phyloP scores from a whole-genome alignment of 2,797 vertebrate genomes.

The Sternarchorhynchus goeldii region DNA sequence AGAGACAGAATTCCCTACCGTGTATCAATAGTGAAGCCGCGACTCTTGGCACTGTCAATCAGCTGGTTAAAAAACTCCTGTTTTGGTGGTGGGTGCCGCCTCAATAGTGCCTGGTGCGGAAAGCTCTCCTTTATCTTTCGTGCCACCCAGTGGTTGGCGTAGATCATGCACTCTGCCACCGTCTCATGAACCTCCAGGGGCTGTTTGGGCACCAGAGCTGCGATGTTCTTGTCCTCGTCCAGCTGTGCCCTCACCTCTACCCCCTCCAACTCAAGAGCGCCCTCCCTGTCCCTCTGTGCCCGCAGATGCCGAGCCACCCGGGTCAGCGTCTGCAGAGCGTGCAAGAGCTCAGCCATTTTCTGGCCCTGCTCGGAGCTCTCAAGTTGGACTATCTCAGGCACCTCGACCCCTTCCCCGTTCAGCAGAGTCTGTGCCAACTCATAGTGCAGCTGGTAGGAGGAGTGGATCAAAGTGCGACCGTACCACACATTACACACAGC shows the following conservation, averaged over 20 bases:
- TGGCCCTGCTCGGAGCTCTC: conserved; percentile 61
- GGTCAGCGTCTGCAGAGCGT: conserved; percentile 81
- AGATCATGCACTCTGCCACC: conserved; percentile 96
- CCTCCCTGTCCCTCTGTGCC: conserved; percentile 78
- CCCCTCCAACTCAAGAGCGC: conserved; percentile 92
- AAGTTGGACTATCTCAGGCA: conserved; percentile 78
- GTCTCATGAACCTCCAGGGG: conserved; percentile 94
- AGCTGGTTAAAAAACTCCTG: conserved; percentile 89
- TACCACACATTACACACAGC: conserved; percentile 79
- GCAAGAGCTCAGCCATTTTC: conserved; percentile 72
- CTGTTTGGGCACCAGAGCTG: conserved; percentile 87
- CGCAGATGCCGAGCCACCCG: conserved; percentile 82
- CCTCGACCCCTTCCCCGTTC: conserved; percentile 76
- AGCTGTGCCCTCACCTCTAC: conserved; percentile 89
- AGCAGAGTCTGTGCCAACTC: conserved; percentile 90
- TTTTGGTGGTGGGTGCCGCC: conserved; percentile 86
- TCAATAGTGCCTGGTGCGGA: conserved; percentile 86
- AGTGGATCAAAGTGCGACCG: conserved; percentile 83
- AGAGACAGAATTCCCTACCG: conserved; percentile 69
- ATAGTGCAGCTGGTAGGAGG: conserved; percentile 91
- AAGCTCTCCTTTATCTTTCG: conserved; percentile 88
- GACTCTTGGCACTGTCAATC: conserved; percentile 79
- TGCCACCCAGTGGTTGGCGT: conserved; percentile 98
- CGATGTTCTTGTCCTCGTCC: conserved; percentile 87
- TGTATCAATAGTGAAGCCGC: conserved; percentile 87